phyloP scores from a whole-genome alignment of 2,113 vertebrate species.

The Paramisgurnus dabryanus region DNA sequence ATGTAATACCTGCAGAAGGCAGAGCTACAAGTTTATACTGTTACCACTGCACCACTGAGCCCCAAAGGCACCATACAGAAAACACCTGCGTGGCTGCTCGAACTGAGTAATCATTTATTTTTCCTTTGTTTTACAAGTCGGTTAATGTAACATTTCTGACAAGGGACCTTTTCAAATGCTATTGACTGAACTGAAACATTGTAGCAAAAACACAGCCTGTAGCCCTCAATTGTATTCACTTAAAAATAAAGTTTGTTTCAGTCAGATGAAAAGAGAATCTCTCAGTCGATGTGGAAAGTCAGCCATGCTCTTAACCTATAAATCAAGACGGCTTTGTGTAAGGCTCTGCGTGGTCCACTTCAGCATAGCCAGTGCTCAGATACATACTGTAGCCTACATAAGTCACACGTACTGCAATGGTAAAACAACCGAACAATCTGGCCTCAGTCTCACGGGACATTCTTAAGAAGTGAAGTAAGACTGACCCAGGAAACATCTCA shows the following conservation, averaged over 20 bases:
- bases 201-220: slow-evolving; percentile 1
- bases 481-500: slow-evolving; percentile 18
- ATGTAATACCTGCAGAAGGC: slow-evolving; percentile 8
- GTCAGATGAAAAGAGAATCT: slow-evolving; percentile 12
- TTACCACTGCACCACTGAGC: slow-evolving; percentile 15
- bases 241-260: neutral
- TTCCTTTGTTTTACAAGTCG: neutral
- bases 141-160: slow-evolving; percentile 15
- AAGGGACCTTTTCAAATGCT: slow-evolving; percentile 9
- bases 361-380: slow-evolving; percentile 16
- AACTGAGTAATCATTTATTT: neutral
- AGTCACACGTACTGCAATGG: slow-evolving; percentile 6
- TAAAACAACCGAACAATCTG: slow-evolving; percentile 28
- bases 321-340: slow-evolving; percentile 18
- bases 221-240: neutral
- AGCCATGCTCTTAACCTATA: slow-evolving; percentile 13
- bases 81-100: slow-evolving; percentile 18
- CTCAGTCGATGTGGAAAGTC: neutral
- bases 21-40: neutral
- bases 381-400: neutral
- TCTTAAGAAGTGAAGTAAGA: slow-evolving; percentile 49
- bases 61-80: slow-evolving; percentile 21
- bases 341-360: slow-evolving; percentile 14
- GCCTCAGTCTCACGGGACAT: slow-evolving; percentile 48
- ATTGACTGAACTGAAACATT: slow-evolving; percentile 4